Evolutionary conservation across 2,113 vertebrate species (phyloP).

Genomic region (Tachycineta bicolor): DNA sequence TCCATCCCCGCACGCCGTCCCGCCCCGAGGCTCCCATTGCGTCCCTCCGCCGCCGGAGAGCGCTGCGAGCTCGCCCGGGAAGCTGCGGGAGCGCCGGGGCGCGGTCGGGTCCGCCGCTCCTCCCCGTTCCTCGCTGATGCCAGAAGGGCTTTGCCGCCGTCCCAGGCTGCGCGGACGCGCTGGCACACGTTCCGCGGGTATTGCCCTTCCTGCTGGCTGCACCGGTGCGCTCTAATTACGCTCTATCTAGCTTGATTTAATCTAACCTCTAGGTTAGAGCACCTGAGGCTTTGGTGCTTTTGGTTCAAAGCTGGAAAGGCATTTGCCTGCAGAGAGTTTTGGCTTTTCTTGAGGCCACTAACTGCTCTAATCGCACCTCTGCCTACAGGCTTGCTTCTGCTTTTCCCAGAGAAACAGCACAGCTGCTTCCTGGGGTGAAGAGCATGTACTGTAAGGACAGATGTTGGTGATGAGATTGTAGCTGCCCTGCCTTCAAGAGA

Average conservation of each 20-base stretch:
- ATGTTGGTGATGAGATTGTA: background rate
- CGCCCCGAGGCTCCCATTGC: background rate
- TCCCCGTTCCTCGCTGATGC: rapidly evolving
- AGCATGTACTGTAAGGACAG: rapidly evolving
- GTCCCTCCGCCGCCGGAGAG: background rate
- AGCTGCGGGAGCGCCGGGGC: background rate
- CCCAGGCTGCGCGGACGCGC: rapidly evolving
- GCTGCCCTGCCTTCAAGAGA: background rate
- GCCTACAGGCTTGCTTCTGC: background rate
- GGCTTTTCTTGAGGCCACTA: background rate
- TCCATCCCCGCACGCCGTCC: background rate
- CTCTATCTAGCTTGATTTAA: rapidly evolving
- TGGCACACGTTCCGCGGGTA: rapidly evolving
- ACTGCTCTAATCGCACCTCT: background rate
- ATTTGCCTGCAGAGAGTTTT: background rate
- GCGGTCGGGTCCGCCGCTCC: background rate
- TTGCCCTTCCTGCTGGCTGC: background rate
- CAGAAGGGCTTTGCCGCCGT: rapidly evolving
- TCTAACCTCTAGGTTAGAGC: background rate
- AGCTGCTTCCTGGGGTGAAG: rapidly evolving
- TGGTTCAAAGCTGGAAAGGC: background rate
- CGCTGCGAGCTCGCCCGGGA: background rate
- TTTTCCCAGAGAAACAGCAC: background rate
- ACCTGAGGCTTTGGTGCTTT: background rate
- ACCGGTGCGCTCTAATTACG: rapidly evolving